phyloP scores from a whole-genome alignment of 2,797 vertebrate species.

The Lepus townsendii region DNA sequence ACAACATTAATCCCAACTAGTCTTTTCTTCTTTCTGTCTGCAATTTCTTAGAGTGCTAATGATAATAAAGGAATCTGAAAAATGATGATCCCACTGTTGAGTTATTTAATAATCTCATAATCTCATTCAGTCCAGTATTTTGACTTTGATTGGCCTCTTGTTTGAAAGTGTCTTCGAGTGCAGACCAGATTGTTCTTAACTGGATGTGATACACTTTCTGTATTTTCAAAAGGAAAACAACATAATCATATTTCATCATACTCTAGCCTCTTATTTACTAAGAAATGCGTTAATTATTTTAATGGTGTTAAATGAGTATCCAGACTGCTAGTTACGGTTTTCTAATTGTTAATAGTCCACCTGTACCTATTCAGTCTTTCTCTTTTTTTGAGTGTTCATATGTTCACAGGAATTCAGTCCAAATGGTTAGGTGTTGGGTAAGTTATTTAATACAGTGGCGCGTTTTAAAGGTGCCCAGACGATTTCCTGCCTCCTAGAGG shows the following conservation, averaged over 20 bases:
- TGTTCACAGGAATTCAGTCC: slow-evolving; percentile 49
- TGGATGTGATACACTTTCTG: slow-evolving; percentile 52
- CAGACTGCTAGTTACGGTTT: neutral
- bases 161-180: slow-evolving; percentile 61
- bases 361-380: slow-evolving; percentile 65
- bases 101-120: slow-evolving; percentile 60
- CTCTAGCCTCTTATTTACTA: slow-evolving; percentile 54
- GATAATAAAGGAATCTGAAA: slow-evolving; percentile 33
- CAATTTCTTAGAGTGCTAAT: neutral
- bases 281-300: slow-evolving; percentile 62
- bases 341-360: slow-evolving; percentile 54
- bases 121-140: neutral
- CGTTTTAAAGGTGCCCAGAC: neutral
- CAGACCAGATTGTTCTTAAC: slow-evolving; percentile 48
- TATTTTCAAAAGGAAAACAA: slow-evolving; percentile 52
- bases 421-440: slow-evolving; percentile 60
- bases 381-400: slow-evolving; percentile 52
- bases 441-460: neutral
- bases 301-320: neutral
- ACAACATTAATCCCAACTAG: slow-evolving; percentile 34
- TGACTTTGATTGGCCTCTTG: slow-evolving; percentile 40
- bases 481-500: neutral
- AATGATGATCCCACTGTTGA: neutral
- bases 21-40: neutral
- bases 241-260: neutral